Base-by-base conservation (phyloP, 2,797 vertebrate species). In the Hippoglossus hippoglossus region DNA sequence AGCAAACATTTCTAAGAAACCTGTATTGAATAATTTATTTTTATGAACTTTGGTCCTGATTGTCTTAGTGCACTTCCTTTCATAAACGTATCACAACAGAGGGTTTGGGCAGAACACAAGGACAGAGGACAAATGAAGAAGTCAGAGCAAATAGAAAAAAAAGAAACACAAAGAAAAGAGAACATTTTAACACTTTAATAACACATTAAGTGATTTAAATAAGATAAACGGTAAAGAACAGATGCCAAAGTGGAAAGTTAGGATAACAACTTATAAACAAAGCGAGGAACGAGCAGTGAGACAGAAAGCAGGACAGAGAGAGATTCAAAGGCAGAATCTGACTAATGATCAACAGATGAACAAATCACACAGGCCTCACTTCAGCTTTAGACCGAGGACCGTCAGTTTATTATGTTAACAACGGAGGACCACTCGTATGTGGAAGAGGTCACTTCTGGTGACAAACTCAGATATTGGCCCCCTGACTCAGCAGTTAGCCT, bases 311-410 rank as follows among this genome's bases (percentile, higher is more conserved):
- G 19, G 41, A 56, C 46, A 47, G 63, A 75, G 49, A 70, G 39
- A 72, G 49, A 81, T 51, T 83, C 55, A 67, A 62, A 71, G 71
- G 58, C 73, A 86, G 86, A 85, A 89, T 79, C 83, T 75, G 67
- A 67, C 75, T 87, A 87, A 91, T 86, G 82, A 69, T 26, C 39
- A 81, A 73, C 89, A 91, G 84, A 87, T 89, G 86, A 56, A 61
- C 12, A 26, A 75, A 55, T 61, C 72, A 77, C 65, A 58, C 65
- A 63, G 55, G 41, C 26, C 68, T 69, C 31, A 51, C 52, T 57
- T 73, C 57, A 55, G 28, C 63, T 68, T 63, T 46, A 60, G 31
- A 34, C 31, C 3, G 28, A 67, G 6, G 53, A 44, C 18, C 54
- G 16, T 55, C 44, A 55, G 44, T n/a, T 15, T 51, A 15, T 71